Percentiles rank a stretch among this genome's conserved stretches.
phyloP scores from a whole-genome alignment of 2,888 invertebrate genomes.

The Tachina lurida region DNA sequence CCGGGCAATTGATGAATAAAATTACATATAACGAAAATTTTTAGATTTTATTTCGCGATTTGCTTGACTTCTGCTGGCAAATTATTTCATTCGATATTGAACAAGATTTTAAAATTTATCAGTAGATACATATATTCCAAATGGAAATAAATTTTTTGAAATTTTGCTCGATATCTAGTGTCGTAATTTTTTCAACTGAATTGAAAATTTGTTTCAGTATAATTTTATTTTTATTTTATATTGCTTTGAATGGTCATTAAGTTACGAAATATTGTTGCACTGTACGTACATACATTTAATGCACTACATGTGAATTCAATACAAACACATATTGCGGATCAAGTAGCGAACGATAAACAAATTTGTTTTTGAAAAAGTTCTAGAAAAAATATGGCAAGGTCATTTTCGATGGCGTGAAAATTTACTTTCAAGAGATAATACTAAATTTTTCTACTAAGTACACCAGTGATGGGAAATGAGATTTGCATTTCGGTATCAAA shows the following conservation, averaged over 20 bases:
- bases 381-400: constrained; percentile 25
- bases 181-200: not conserved
- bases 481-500: too few relatives aligned
- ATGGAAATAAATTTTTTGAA: too few relatives aligned
- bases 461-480: too few relatives aligned
- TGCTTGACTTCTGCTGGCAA: too few relatives aligned
- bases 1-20: too few relatives aligned
- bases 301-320: not conserved
- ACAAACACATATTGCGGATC: constrained; percentile 9
- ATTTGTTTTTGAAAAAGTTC: not conserved
- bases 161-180: too few relatives aligned
- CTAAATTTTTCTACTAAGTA: not conserved
- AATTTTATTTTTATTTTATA: constrained; percentile 15
- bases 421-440: not conserved
- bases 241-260: constrained; percentile 55
- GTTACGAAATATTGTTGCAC: constrained; percentile 40
- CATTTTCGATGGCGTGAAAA: constrained; percentile 7
- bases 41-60: too few relatives aligned
- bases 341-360: constrained; percentile 9
- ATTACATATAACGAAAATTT: too few relatives aligned
- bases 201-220: not conserved
- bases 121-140: too few relatives aligned
- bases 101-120: too few relatives aligned
- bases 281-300: constrained; percentile 14
- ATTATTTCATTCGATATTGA: too few relatives aligned